Base-by-base conservation (phyloP, 1,140 invertebrate species). In the Manduca sexta region DNA sequence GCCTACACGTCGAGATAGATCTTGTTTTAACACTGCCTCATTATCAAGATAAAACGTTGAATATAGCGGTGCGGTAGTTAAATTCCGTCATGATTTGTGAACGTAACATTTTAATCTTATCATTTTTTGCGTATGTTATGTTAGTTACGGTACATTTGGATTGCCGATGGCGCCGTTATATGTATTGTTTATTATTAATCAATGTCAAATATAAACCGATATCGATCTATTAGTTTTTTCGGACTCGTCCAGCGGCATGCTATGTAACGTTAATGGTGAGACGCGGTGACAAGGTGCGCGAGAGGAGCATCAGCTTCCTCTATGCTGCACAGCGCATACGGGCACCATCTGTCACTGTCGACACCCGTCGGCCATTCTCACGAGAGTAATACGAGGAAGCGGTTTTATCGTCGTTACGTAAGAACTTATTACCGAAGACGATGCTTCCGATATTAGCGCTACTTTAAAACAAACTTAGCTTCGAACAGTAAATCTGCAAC, bases 321-420 rank as follows among this genome's bases (percentile, higher is more conserved):
- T 5, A 26, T 3, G 21, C 21, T 5, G 4, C 8, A 26, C 21
- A n/a, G n/a, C n/a, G n/a, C n/a, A n/a, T n/a, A 53, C 45, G 55
- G 60, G 40, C 59, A 56, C 56, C 69, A 80, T 80, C 63, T 66
- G 69, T 84, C 74, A 84, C 66, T 67, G 75, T 80, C 75, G 60
- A 57, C 49, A 45, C 58, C 55, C 54, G 58, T 45, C 57, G 64
- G 64, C 60, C 65, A 64, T 75, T 76, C 73, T 69, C 76, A 74
- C 69, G 68, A 76, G 69, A 78, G 52, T 68, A 69, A 64, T 59
- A 74, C 62, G 45, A 74, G 69, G 69, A 74, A 80, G 62, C 70
- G 67, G 80, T 75, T 74, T 74, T 81, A 79, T 70, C 71, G 52
- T 57, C 70, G 72, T 74, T 75, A 77, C 69, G 58, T 73, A 70